Conservation (phyloP, 2,113 vertebrate species). For the Todiramphus chloris region DNA sequence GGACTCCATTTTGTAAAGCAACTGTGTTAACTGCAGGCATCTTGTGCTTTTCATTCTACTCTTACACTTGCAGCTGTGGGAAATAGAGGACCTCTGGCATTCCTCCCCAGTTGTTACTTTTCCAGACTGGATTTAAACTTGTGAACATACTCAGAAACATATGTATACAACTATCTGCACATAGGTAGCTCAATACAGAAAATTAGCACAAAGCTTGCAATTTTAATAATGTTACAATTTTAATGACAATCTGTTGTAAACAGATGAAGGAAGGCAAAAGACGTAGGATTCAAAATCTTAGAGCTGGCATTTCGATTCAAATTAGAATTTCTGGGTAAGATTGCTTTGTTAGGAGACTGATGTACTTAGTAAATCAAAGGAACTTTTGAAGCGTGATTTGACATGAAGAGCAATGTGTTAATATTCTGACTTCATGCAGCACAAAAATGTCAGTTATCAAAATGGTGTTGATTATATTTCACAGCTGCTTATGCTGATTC, state of each 20-base stretch:
- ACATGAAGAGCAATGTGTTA: slow-evolving; percentile 4
- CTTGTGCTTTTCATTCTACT: not conserved
- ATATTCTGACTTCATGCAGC: slow-evolving; percentile 33
- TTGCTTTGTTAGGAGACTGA: not conserved
- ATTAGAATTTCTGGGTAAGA: not conserved
- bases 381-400: slow-evolving; percentile 38
- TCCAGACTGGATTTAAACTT: not conserved
- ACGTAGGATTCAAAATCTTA: not conserved
- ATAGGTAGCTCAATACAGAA: not conserved
- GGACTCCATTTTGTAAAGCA: not conserved
- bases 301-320: not conserved
- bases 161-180: not conserved
- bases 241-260: not conserved
- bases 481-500: slow-evolving; percentile 54
- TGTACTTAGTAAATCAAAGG: slow-evolving; percentile 13
- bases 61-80: not conserved
- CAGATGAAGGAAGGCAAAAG: not conserved
- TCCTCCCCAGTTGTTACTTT: not conserved
- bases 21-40: not conserved
- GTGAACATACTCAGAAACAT: not conserved
- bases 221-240: not conserved
- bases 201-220: not conserved
- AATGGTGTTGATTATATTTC: slow-evolving; percentile 60
- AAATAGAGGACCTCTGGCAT: not conserved
- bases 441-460: slow-evolving; percentile 25